Evolutionary conservation across 1,140 invertebrate species (phyloP).

Genomic region (Leptopilina clavipes): DNA sequence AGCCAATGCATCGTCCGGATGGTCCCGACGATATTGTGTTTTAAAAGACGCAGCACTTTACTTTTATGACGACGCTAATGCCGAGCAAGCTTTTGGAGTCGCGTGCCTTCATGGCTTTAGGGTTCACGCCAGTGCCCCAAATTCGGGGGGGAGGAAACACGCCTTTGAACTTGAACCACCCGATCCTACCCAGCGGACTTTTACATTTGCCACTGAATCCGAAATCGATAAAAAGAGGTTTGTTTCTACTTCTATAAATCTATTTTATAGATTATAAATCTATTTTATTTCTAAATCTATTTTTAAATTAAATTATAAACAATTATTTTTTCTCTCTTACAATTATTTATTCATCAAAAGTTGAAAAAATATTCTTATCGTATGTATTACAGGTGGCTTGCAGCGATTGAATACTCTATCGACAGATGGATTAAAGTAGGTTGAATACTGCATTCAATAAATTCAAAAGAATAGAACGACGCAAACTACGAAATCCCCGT

Average conservation of each 20-base stretch:
- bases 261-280: background rate
- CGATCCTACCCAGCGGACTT: constrained; percentile 88
- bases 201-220: constrained; percentile 94
- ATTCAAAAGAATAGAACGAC: constrained; percentile 49
- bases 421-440: constrained; percentile 96
- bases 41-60: constrained; percentile 96
- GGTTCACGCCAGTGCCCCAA: constrained; percentile 85
- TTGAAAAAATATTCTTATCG: background rate
- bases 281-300: background rate
- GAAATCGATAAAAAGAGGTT: constrained; percentile 97
- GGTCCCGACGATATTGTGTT: constrained; percentile 94
- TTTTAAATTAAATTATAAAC: too few species aligned
- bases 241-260: background rate
- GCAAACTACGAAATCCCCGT: constrained; percentile 45
- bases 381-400: constrained; percentile 88
- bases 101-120: constrained; percentile 95
- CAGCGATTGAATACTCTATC: constrained; percentile 95
- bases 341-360: background rate
- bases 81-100: constrained; percentile 91
- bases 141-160: constrained; percentile 86
- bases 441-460: constrained; percentile 75
- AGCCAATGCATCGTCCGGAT: constrained; percentile 78
- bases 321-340: too few species aligned
- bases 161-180: constrained; percentile 94
- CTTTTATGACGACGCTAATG: constrained; percentile 92